A percentile compares a stretch with the other conserved stretches of the same genome.
These are phyloP conservation scores for Pilophorus perplexus DNA, from an alignment of 2,888 invertebrate species.

Conservation along the genomic window DNA sequence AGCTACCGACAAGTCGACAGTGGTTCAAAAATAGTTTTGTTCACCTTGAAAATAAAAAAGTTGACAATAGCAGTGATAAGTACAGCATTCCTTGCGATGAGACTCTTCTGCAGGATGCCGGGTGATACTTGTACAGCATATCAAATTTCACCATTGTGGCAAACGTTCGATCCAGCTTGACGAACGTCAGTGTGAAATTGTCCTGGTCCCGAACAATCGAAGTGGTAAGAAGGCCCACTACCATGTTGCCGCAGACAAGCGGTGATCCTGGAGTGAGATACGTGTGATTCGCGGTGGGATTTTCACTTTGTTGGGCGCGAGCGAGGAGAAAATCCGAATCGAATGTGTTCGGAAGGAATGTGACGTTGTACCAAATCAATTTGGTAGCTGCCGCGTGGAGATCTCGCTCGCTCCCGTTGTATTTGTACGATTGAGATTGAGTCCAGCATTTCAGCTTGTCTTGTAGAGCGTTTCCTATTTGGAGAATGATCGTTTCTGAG, in stretches of 20 bases:
- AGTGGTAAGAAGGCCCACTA: background rate
- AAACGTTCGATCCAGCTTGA: background rate
- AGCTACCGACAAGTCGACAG: too few relatives aligned
- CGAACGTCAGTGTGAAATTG: background rate
- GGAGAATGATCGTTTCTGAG: background rate
- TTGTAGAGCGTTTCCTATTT: background rate
- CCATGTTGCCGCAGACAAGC: background rate
- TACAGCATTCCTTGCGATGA: too few relatives aligned
- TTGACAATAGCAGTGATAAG: too few relatives aligned
- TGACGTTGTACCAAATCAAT: too few relatives aligned
- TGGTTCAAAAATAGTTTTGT: too few relatives aligned
- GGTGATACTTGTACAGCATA: too few relatives aligned
- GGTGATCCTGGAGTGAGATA: conserved; percentile 7
- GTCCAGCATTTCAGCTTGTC: background rate
- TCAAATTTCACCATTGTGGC: background rate
- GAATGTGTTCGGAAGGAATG: background rate
- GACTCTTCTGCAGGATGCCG: too few relatives aligned
- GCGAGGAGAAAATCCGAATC: too few relatives aligned
- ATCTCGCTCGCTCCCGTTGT: background rate
- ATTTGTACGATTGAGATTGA: background rate
- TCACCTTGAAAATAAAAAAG: too few relatives aligned
- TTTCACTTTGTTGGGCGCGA: background rate
- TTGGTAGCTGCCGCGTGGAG: background rate
- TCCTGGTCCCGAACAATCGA: background rate
- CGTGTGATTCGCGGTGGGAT: background rate